Evolutionary conservation across 2,888 invertebrate genomes (phyloP).

Genomic region (Esperia sulphurella): DNA sequence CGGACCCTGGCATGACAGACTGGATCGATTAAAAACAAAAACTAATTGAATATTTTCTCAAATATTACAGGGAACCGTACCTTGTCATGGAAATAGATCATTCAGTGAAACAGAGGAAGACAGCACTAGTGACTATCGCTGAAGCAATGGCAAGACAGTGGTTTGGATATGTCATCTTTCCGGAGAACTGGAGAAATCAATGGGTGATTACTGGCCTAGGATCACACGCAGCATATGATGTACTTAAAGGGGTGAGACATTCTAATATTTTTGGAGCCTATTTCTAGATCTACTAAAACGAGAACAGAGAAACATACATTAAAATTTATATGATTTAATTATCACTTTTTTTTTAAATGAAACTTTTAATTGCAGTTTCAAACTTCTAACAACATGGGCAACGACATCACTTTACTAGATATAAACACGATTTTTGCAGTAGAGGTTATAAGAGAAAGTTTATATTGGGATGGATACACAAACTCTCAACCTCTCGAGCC

Average conservation of each 20-base stretch:
- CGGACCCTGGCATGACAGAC: too few relatives aligned
- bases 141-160: constrained; percentile 85
- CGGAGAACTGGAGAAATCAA: constrained; percentile 80
- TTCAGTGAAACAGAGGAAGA: constrained; percentile 63
- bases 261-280: too few relatives aligned
- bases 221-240: constrained; percentile 79
- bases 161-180: constrained; percentile 82
- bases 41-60: not conserved
- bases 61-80: constrained; percentile 55
- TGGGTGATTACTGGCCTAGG: constrained; percentile 81
- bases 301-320: too few relatives aligned
- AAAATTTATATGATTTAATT: not conserved
- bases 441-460: constrained; percentile 61
- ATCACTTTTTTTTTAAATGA: not conserved
- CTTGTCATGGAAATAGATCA: constrained; percentile 49
- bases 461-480: constrained; percentile 45
- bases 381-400: constrained; percentile 16
- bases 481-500: constrained; percentile 34
- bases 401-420: constrained; percentile 42
- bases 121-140: constrained; percentile 69
- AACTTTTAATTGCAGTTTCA: constrained; percentile 39
- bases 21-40: not conserved
- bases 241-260: constrained; percentile 15
- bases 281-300: too few relatives aligned
- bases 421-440: constrained; percentile 54